Evolutionary conservation across 2,113 vertebrate genomes (phyloP).

Genomic region (Gavia stellata): DNA sequence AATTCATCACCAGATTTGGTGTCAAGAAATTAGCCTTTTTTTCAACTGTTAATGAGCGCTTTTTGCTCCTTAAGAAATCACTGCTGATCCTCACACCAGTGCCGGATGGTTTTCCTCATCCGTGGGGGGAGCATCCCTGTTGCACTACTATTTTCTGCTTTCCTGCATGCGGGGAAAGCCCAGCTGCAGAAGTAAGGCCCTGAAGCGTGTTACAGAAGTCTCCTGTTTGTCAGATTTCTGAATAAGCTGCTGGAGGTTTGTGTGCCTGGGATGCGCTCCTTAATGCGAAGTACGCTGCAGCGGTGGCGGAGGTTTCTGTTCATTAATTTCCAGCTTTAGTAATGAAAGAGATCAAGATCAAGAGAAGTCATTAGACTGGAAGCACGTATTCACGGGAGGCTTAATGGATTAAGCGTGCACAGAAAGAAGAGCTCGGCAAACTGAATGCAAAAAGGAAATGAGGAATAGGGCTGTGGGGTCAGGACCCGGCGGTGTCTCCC

Average conservation of each 20-base stretch:
- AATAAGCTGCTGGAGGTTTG: not conserved
- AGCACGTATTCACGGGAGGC: not conserved
- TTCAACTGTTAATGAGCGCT: too few species aligned
- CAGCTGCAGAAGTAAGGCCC: not conserved
- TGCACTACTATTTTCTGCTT: not conserved
- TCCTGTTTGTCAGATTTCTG: not conserved
- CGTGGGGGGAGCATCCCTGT: rapidly evolving
- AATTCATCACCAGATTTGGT: not conserved
- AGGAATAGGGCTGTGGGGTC: not conserved
- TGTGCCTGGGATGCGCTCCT: not conserved
- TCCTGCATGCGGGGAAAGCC: too few species aligned
- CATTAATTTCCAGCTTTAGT: not conserved
- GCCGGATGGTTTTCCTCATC: not conserved
- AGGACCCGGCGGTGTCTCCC: rapidly evolving
- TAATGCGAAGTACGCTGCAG: rapidly evolving
- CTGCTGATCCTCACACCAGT: too few species aligned
- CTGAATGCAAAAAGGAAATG: not conserved
- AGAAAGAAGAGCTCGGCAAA: not conserved
- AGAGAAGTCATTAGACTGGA: not conserved
- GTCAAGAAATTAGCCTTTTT: not conserved
- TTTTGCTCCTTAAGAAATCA: not conserved
- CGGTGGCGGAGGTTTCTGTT: not conserved
- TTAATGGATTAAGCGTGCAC: not conserved
- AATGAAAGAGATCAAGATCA: not conserved
- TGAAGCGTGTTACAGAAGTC: not conserved